Evolutionary conservation across 35 echinoderm and acorn worm genomes (phyloP).

Genomic region (Heliocidaris erythrogramma): DNA sequence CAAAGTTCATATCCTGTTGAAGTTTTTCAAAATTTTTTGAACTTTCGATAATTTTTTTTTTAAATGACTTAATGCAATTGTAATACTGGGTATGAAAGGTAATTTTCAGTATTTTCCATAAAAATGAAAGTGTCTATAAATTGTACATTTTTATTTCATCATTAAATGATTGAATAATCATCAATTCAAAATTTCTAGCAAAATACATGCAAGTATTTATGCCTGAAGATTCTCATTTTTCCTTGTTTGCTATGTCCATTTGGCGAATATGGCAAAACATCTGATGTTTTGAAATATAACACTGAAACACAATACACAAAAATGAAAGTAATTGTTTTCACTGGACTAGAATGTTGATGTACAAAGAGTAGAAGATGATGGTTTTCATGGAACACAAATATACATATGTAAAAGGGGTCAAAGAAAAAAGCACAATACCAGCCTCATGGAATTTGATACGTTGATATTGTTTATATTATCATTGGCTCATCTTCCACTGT

Average conservation of each 20-base stretch:
- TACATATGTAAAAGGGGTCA: background rate
- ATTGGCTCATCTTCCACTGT: constrained; percentile 17
- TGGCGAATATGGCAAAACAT: background rate
- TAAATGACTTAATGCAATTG: no score
- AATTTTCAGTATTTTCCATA: no score
- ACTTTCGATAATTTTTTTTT: no score
- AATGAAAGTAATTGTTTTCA: background rate
- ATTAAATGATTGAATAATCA: no score
- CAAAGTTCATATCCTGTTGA: no score
- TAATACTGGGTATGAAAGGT: no score
- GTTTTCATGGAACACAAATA: no score
- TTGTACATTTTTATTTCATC: no score
- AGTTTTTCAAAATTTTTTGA: no score
- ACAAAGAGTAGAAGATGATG: no score
- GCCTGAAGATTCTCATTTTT: background rate
- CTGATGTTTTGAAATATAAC: background rate
- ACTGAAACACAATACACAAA: background rate
- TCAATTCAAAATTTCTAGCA: no score
- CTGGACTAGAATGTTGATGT: background rate
- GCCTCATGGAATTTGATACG: background rate
- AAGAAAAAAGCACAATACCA: background rate
- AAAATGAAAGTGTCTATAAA: no score
- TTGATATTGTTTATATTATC: background rate
- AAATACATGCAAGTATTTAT: background rate
- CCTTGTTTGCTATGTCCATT: background rate